Evolutionary conservation across 1,140 invertebrate species (phyloP), one percentile per base, ranked within the genome.

Genomic region (Harpegnathos saltator): DNA sequence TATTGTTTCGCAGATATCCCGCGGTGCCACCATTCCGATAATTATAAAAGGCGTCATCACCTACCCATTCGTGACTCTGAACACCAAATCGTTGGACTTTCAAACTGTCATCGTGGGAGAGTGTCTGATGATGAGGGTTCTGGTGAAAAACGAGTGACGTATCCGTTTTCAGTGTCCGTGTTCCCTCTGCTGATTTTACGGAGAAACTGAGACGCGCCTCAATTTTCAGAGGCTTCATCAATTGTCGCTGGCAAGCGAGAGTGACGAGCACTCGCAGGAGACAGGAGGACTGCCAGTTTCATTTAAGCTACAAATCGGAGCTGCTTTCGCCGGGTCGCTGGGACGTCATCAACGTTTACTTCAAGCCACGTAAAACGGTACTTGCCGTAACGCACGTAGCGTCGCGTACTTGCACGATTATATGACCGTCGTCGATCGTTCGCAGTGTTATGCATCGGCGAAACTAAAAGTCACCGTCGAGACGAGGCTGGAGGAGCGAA

Each of bases 131-230:
- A 92, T 92, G 72, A 74, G 78, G 26, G 56, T 95, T 5, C 17
- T 89, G n/a, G 66, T 95, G 0, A 89, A 90, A 80, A 95, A 95
- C 82, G 87, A 91, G 94, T 95, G 90, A 91, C 56, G 71, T 38
- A 52, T 52, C n/a, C 3, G 54, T 4, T 59, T 78, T 58, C 4
- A 48, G n/a, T n/a, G n/a, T 17, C 44, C 15, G 29, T 15, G 48
- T 50, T 33, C 5, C 58, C 48, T 19, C 65, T 15, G 0, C 12
- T 65, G 7, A 5, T 48, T 89, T 82, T 59, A 24, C 69, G 7
- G 61, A 0, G 9, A 54, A 0, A 29, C 0, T 9, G 0, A 15
- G 85, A 56, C 17, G 69, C 66, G 19, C 62, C 61, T 54, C 1
- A 62, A 69, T 66, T 84, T 75, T 38, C 38, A 95, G 94, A n/a